A percentile compares a stretch with the other conserved stretches of the same genome.
These are phyloP conservation scores for Ascaphus truei DNA, from an alignment of 2,113 vertebrate species.

Conservation along the genomic window DNA sequence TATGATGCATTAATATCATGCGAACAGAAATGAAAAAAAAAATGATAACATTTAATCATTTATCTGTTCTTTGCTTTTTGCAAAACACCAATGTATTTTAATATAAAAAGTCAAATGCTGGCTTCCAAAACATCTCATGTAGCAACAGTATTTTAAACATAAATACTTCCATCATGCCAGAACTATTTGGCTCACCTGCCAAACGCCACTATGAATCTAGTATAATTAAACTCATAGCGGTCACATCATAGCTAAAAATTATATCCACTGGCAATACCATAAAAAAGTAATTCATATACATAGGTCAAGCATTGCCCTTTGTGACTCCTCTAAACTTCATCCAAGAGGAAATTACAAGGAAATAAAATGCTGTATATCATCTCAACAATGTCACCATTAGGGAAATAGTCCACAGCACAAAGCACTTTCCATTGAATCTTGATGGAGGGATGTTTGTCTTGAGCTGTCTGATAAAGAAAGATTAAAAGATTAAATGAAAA, in stretches of 20 bases:
- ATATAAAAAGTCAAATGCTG: too few relatives aligned
- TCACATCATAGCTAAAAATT: background rate
- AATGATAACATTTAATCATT: too few relatives aligned
- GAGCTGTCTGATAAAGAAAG: too few relatives aligned
- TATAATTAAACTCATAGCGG: background rate
- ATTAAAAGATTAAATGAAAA: too few relatives aligned
- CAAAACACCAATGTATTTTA: too few relatives aligned
- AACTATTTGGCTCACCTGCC: background rate
- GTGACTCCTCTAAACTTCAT: background rate
- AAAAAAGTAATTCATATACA: background rate
- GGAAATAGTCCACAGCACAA: background rate
- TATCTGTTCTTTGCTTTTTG: too few relatives aligned
- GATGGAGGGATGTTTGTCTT: background rate
- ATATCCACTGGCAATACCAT: background rate
- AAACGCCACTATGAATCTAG: background rate
- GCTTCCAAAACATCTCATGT: too few relatives aligned
- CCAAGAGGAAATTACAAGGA: background rate
- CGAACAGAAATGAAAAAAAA: too few relatives aligned
- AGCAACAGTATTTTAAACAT: too few relatives aligned
- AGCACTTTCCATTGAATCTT: background rate
- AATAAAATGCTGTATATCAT: background rate
- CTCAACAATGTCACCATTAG: background rate
- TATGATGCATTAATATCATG: too few relatives aligned
- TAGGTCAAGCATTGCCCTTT: conserved; percentile 4
- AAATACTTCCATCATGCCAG: background rate